phyloP scores from a whole-genome alignment of 2,888 invertebrate genomes.

The Aphodius granarius region DNA sequence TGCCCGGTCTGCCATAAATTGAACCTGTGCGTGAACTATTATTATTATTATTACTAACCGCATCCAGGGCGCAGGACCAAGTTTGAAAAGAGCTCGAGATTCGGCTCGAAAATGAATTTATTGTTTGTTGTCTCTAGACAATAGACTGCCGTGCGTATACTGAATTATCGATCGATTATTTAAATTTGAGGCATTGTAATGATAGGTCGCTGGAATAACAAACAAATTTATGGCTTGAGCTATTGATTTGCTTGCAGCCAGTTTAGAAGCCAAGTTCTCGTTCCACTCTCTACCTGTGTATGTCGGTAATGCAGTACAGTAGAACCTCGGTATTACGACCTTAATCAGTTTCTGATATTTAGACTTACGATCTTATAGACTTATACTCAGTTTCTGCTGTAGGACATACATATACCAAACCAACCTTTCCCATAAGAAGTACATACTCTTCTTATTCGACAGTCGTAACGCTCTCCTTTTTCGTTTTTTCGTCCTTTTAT shows the following conservation, averaged over 20 bases:
- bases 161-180: constrained; percentile 13
- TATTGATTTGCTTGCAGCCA: no score
- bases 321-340: no score
- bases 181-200: constrained; percentile 5
- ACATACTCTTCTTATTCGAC: no score
- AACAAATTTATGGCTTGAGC: neutral
- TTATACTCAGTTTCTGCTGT: no score
- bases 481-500: no score
- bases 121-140: neutral
- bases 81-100: neutral
- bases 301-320: neutral
- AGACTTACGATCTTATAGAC: no score
- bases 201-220: neutral
- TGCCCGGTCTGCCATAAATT: neutral
- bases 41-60: no score
- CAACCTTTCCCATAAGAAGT: no score
- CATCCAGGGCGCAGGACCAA: neutral
- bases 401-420: no score
- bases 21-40: neutral
- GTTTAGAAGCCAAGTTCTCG: no score
- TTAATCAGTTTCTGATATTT: no score
- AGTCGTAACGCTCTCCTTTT: no score
- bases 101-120: neutral
- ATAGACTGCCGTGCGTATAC: constrained; percentile 3
- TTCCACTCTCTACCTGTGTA: neutral